A percentile compares a stretch with the other conserved stretches of the same genome.
phyloP scores from a whole-genome alignment of 2,113 vertebrate species.

The Ivindomyrus marchei region DNA sequence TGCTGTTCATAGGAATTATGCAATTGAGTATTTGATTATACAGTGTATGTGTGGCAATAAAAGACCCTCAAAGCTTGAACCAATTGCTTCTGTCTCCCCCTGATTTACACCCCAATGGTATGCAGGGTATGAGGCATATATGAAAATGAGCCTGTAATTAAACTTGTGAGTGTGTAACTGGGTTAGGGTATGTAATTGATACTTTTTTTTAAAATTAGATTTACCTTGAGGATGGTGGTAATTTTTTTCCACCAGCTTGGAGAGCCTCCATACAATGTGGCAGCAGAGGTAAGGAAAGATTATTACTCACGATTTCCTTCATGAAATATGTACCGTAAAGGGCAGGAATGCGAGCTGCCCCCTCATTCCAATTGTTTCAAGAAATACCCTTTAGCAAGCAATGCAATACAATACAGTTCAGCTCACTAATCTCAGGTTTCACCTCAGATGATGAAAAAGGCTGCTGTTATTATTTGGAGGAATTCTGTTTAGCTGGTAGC shows the following conservation, averaged over 20 bases:
- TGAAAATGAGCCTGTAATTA: neutral
- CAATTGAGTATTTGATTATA: neutral
- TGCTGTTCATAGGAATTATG: neutral
- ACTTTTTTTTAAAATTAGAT: neutral
- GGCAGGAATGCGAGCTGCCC: neutral
- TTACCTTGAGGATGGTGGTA: neutral
- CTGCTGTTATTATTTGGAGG: neutral
- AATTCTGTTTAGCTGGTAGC: neutral
- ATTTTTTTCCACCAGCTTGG: neutral
- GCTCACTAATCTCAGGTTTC: neutral
- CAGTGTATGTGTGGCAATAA: neutral
- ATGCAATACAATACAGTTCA: neutral
- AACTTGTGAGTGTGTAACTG: neutral
- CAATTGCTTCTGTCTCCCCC: neutral
- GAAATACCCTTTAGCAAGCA: neutral
- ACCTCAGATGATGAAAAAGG: neutral
- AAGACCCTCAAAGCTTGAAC: neutral
- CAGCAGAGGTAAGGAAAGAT: neutral
- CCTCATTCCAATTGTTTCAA: neutral
- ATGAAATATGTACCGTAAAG: conserved; percentile 6
- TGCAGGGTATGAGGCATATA: neutral
- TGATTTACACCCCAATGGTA: neutral
- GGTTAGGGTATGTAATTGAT: neutral
- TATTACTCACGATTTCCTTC: neutral
- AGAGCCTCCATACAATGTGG: neutral